Evolutionary conservation across 2,797 vertebrate genomes (phyloP).

Genomic region (Spheniscus humboldti): DNA sequence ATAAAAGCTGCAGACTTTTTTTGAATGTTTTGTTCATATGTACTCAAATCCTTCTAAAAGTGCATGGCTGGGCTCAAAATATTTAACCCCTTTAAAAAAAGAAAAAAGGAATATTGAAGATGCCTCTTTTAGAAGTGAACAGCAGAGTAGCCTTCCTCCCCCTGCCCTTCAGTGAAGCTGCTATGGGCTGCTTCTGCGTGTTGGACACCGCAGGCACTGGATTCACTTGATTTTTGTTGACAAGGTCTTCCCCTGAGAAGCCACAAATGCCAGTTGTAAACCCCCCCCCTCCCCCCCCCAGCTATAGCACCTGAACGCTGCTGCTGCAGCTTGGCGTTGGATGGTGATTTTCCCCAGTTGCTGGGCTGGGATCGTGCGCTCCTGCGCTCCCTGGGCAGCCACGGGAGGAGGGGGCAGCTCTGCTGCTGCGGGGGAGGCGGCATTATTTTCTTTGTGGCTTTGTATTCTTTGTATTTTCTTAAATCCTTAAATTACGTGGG

Average conservation of each 20-base stretch:
- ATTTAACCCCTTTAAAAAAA: background rate
- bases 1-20: conserved; percentile 59
- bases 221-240: background rate
- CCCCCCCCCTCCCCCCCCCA: background rate
- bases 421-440: background rate
- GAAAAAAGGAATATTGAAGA: background rate
- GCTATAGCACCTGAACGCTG: background rate
- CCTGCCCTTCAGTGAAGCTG: background rate
- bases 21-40: conserved; percentile 34
- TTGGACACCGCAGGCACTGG: fast-evolving
- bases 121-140: background rate
- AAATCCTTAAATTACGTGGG: fast-evolving
- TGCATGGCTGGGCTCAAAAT: background rate
- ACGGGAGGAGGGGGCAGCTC: background rate
- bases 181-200: background rate
- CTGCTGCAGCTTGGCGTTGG: fast-evolving
- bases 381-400: background rate
- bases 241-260: fast-evolving
- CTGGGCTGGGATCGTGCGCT: background rate
- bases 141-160: background rate
- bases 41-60: background rate
- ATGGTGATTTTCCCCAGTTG: fast-evolving
- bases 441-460: background rate
- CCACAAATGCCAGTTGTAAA: no score
- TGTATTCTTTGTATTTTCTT: background rate